Conservation (phyloP, 2,797 vertebrate species). For the Chrosomus eos region DNA sequence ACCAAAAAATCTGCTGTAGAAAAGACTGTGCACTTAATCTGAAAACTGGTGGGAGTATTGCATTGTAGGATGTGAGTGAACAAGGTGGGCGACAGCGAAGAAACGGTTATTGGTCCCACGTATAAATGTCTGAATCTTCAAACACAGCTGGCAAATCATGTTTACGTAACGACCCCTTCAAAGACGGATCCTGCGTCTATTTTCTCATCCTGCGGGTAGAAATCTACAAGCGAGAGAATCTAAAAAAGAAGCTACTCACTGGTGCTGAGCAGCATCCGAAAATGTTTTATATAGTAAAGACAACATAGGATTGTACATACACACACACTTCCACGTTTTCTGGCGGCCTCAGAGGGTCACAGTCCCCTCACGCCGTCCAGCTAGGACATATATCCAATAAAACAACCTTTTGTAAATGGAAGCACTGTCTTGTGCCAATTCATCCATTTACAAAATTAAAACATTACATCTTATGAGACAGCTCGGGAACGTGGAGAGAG, state of each 20-base stretch:
- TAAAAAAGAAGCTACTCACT: constrained; percentile 6
- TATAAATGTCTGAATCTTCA: constrained; percentile 57
- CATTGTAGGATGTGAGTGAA: constrained; percentile 46
- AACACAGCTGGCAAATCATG: constrained; percentile 60
- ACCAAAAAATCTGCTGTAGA: constrained; percentile 19
- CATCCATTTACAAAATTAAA: constrained; percentile 80
- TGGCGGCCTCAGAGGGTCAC: constrained; percentile 44
- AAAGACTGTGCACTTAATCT: constrained; percentile 42
- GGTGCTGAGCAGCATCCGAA: constrained; percentile 15
- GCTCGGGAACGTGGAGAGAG: constrained; percentile 51
- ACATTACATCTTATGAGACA: constrained; percentile 64
- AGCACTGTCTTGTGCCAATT: constrained; percentile 63
- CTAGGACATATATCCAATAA: constrained; percentile 66
- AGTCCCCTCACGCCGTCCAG: constrained; percentile 65
- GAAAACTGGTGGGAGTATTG: constrained; percentile 35
- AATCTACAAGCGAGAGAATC: constrained; percentile 11
- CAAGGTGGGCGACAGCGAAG: constrained; percentile 38
- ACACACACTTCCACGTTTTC: constrained; percentile 38
- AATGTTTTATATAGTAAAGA: constrained; percentile 35
- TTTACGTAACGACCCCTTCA: constrained; percentile 56
- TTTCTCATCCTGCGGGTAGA: constrained; percentile 19
- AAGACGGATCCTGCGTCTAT: constrained; percentile 39
- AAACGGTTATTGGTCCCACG: constrained; percentile 55
- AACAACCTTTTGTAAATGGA: constrained; percentile 48
- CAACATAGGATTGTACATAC: constrained; percentile 26